Percentiles rank a stretch among this genome's conserved stretches.
phyloP scores from a whole-genome alignment of 2,888 invertebrate genomes.

The Pachymerium ferrugineum region DNA sequence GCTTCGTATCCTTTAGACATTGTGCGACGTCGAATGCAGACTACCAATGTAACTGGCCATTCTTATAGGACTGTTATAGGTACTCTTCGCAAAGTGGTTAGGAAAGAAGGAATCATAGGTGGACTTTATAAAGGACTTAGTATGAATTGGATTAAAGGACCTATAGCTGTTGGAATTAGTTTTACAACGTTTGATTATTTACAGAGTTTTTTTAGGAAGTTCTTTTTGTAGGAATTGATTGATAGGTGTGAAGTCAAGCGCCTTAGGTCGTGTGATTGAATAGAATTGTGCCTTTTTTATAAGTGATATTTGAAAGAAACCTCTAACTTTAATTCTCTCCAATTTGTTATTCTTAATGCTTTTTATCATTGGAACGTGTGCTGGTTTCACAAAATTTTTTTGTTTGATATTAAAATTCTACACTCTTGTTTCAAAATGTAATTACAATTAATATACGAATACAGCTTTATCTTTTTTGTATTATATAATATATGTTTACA shows the following conservation, averaged over 20 bases:
- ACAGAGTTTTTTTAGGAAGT: constrained; percentile 49
- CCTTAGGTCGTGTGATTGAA: not conserved
- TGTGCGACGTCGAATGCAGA: constrained; percentile 69
- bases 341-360: no score
- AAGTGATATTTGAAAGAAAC: no score
- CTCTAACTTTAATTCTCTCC: no score
- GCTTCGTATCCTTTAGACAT: constrained; percentile 96
- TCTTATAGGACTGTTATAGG: constrained; percentile 59
- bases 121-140: constrained; percentile 98
- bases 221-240: not conserved
- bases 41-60: constrained; percentile 55
- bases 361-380: no score
- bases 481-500: not conserved
- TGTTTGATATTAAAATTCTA: no score
- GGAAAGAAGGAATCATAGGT: constrained; percentile 76
- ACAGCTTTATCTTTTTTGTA: no score
- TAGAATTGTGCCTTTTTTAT: not conserved
- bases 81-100: constrained; percentile 65
- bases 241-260: not conserved
- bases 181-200: constrained; percentile 89
- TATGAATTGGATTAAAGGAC: constrained; percentile 94
- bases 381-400: no score
- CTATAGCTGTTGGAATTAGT: constrained; percentile 74
- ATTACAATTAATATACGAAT: no score
- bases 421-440: no score